Percentiles rank a stretch among this genome's conserved stretches.
phyloP scores from a whole-genome alignment of 2,797 vertebrate genomes.

The Gouania willdenowi region DNA sequence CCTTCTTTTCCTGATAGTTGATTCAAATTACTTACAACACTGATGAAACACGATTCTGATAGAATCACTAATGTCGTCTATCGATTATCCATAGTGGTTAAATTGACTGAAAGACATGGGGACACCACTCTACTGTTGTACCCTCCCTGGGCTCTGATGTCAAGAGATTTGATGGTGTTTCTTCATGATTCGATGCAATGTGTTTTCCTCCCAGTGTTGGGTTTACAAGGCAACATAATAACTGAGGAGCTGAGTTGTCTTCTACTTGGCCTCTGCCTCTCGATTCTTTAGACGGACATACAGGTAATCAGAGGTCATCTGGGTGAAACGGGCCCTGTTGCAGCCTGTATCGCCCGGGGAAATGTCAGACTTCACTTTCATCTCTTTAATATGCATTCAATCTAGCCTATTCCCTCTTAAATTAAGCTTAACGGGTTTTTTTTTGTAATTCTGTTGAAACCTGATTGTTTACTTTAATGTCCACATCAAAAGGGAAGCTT shows the following conservation, averaged over 20 bases:
- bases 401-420: no score
- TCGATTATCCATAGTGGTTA: slow-evolving; percentile 10
- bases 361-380: background rate
- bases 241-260: slow-evolving; percentile 1
- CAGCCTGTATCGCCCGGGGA: background rate
- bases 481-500: no score
- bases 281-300: background rate
- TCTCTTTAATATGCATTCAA: no score
- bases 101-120: slow-evolving; percentile 1
- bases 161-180: no score
- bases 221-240: background rate
- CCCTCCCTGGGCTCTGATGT: no score
- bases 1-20: no score
- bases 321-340: background rate
- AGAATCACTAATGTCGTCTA: background rate
- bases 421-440: no score
- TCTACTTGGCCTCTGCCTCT: slow-evolving; percentile 2
- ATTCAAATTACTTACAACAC: slow-evolving; percentile 13
- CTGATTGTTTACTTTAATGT: no score
- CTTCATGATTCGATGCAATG: no score
- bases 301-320: slow-evolving; percentile 4
- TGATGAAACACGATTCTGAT: background rate
- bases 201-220: slow-evolving; percentile 1
- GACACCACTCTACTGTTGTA: no score
- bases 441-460: no score